Base-by-base conservation (phyloP, 2,113 vertebrate genomes). In the Oreotrochilus melanogaster region DNA sequence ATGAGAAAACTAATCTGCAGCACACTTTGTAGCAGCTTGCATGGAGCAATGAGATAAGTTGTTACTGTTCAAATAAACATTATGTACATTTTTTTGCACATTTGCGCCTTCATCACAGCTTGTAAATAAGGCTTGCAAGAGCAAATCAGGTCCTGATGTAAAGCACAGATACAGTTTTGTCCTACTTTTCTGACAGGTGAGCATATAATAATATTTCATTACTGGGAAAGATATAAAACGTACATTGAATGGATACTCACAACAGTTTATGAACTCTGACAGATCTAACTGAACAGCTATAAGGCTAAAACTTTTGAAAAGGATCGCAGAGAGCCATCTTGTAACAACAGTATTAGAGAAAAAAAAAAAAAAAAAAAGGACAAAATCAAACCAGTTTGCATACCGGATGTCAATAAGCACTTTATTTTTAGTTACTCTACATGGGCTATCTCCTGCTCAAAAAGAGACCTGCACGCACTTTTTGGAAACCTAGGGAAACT, bases 351-450 rank as follows among this genome's bases (percentile, higher is more conserved):
- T 18, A 6, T 39, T 31, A 54, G 67, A 89, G 10, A 81, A 93
- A 30, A 64, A 67, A 24, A n/a, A 66, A 56, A 56, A 86, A 74
- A 30, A 11, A 65, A 45, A 9, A 43, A n/a, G n/a, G 25, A 76
- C 23, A 47, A 28, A 18, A 58, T 31, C 12, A 74, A 61, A 30
- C 4, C 80, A 15, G 9, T 12, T 65, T 67, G 33, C 3, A 0
- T 8, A 51, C 21, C 18, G 8, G 35, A 76, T 7, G 22, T 53
- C 22, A 83, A 31, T 1, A 42, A 31, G 21, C 18, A 56, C 37
- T 78, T 50, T 21, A 15, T 51, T 76, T 69, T 71, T 81, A 0
- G 0, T 61, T 35, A 42, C 2, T 4, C 25, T 85, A 5, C 0
- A 0, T 37, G 22, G 35, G 14, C 24, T 65, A 39, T 14, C 30